Conservation (phyloP, 2,888 invertebrate genomes). For the Melitaea athalia region DNA sequence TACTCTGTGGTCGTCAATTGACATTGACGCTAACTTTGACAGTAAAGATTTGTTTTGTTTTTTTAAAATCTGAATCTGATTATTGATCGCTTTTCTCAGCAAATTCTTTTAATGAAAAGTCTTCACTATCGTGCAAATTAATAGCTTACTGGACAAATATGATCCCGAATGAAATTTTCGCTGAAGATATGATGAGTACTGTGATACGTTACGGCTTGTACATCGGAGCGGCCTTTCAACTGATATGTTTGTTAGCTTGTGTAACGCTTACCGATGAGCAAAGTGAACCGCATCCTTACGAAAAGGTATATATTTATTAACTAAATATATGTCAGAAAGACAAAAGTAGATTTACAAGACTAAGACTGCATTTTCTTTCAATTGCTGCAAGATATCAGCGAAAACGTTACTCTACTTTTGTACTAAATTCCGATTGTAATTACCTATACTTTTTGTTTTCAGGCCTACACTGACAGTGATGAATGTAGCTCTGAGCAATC, state of each 20-base stretch:
- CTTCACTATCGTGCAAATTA: not conserved
- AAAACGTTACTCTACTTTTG: too few relatives aligned
- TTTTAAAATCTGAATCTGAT: not conserved
- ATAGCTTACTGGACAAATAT: constrained; percentile 45
- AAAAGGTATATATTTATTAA: constrained; percentile 67
- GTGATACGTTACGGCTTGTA: constrained; percentile 91
- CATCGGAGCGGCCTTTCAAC: constrained; percentile 93
- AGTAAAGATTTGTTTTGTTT: not conserved
- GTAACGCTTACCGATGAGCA: constrained; percentile 88
- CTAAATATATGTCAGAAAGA: not conserved
- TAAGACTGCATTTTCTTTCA: too few relatives aligned
- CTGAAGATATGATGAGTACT: constrained; percentile 87
- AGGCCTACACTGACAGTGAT: constrained; percentile 86
- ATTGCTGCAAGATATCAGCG: too few relatives aligned
- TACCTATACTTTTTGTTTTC: constrained; percentile 4
- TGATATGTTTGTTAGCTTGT: constrained; percentile 91
- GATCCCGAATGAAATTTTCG: constrained; percentile 79
- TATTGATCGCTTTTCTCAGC: not conserved
- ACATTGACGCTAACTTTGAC: constrained; percentile 2
- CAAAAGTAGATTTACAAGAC: not conserved
- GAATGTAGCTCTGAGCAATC: constrained; percentile 88
- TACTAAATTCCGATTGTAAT: too few relatives aligned
- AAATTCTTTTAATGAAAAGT: not conserved
- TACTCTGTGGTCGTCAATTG: not conserved
- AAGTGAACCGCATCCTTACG: constrained; percentile 74